Conservation (phyloP, 2,888 invertebrate genomes). For the Andricus quercusramuli region DNA sequence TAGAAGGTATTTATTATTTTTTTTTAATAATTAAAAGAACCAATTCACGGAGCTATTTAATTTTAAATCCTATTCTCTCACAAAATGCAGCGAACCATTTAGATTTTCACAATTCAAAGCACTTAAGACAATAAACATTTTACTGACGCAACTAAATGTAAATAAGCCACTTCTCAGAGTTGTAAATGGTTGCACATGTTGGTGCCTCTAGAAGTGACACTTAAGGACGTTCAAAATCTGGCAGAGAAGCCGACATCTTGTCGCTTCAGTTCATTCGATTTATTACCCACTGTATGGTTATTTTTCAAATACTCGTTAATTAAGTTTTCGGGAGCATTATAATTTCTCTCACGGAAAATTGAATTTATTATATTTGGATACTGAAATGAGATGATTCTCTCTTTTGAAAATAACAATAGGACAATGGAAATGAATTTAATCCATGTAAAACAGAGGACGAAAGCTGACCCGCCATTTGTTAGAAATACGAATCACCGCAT, state of each 20-base stretch:
- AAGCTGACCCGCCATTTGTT: constrained; percentile 45
- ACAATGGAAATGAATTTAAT: constrained; percentile 28
- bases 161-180: not conserved
- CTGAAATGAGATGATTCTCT: not conserved
- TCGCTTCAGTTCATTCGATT: constrained; percentile 6
- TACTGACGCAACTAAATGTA: not conserved
- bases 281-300: not conserved
- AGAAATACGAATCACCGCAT: not conserved
- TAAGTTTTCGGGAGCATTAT: not conserved
- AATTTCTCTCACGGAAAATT: not conserved
- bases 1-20: no score
- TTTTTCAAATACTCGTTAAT: not conserved
- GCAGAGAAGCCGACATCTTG: not conserved
- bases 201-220: not conserved
- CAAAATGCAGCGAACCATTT: not conserved
- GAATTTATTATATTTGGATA: not conserved
- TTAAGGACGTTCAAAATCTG: constrained; percentile 6
- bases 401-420: not conserved
- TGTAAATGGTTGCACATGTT: constrained; percentile 20
- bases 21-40: no score
- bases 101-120: not conserved
- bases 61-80: not conserved
- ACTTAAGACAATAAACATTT: not conserved
- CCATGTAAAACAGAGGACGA: not conserved
- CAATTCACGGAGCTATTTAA: not conserved